These are phyloP conservation scores for Tyrophagus putrescentiae DNA, from an alignment of 1,140 invertebrate genomes.

Conservation along the genomic window DNA sequence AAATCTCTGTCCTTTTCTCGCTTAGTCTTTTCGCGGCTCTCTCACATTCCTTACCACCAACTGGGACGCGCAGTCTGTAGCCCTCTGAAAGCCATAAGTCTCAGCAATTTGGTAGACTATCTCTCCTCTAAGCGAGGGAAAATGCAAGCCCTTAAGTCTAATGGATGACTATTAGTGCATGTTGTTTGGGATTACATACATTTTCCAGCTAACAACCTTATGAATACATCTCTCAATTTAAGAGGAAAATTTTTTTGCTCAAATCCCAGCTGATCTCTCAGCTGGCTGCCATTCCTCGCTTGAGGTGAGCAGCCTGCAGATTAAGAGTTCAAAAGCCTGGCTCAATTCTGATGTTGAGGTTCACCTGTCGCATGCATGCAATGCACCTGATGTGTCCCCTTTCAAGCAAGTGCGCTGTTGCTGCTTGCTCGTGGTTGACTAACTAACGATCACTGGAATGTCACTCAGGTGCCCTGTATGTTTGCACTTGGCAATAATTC, in stretches of 20 bases:
- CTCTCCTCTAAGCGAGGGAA: too few species aligned
- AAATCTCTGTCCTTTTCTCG: not conserved
- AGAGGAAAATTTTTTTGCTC: conserved; percentile 1
- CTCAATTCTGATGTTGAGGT: not conserved
- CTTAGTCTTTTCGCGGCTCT: too few species aligned
- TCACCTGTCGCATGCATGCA: conserved; percentile 10
- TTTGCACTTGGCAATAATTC: too few species aligned
- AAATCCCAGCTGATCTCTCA: conserved; percentile 3
- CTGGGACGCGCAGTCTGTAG: too few species aligned
- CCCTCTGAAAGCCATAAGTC: too few species aligned
- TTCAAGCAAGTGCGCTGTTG: too few species aligned
- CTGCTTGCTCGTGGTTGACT: too few species aligned
- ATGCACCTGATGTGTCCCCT: too few species aligned
- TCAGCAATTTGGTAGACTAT: too few species aligned
- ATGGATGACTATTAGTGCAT: conserved; percentile 13
- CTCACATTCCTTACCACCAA: conserved; percentile 15
- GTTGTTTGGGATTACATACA: not conserved
- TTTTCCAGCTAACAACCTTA: not conserved
- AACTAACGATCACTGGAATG: too few species aligned
- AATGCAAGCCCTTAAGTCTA: conserved; percentile 12
- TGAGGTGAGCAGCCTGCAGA: conserved; percentile 1
- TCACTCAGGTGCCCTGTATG: too few species aligned
- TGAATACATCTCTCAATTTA: not conserved
- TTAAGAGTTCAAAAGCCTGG: conserved; percentile 7
- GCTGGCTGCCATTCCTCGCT: not conserved